Conservation (phyloP, 2,113 vertebrate genomes). For the Pedionomus torquatus region DNA sequence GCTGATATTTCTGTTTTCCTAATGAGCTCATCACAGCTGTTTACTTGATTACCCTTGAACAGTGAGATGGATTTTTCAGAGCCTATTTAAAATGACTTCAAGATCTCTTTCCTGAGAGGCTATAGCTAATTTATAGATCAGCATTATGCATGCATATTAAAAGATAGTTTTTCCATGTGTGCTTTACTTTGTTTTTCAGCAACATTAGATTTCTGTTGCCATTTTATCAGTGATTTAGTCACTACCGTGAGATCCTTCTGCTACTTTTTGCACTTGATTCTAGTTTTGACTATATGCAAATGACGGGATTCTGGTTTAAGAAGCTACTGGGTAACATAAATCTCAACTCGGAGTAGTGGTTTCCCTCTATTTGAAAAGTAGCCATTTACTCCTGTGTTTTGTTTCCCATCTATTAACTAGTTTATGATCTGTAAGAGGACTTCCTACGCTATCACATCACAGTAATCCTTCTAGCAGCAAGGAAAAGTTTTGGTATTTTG, state of each 20-base stretch:
- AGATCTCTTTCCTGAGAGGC: neutral
- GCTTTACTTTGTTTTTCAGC: neutral
- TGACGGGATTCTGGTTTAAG: neutral
- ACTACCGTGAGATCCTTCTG: neutral
- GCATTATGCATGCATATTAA: neutral
- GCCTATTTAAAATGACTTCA: neutral
- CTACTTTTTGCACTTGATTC: neutral
- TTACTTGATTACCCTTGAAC: slow-evolving; percentile 42
- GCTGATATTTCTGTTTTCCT: slow-evolving; percentile 30
- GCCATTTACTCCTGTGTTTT: neutral
- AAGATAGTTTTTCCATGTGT: neutral
- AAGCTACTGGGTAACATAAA: neutral
- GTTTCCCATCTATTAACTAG: neutral
- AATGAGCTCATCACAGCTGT: slow-evolving; percentile 20
- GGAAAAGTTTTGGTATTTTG: neutral
- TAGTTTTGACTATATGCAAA: neutral
- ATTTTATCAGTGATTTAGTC: neutral
- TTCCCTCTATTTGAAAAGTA: neutral
- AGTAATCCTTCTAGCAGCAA: neutral
- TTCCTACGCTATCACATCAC: neutral
- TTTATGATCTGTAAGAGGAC: neutral
- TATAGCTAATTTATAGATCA: neutral
- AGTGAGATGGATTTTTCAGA: slow-evolving; percentile 1
- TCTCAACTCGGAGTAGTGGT: neutral
- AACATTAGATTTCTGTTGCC: neutral